phyloP scores from a whole-genome alignment of 2,113 vertebrate genomes.

The Narcine bancroftii region DNA sequence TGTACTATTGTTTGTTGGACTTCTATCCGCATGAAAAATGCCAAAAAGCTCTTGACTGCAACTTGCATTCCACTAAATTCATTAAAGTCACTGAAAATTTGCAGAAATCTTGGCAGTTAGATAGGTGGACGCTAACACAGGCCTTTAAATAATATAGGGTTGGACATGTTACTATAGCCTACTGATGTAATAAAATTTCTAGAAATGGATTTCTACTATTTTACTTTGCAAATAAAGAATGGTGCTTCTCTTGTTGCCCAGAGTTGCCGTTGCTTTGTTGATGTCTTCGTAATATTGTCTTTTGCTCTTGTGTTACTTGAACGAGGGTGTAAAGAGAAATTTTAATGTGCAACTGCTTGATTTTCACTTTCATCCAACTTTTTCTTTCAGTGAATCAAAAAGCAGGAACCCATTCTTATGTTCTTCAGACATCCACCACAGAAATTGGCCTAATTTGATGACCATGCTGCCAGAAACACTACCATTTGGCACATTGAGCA shows the following conservation, averaged over 20 bases:
- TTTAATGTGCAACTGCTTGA: neutral
- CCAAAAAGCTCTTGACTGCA: too few relatives aligned
- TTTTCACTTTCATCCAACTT: neutral
- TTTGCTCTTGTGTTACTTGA: neutral
- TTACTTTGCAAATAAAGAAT: neutral
- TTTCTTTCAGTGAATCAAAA: neutral
- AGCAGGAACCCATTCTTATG: neutral
- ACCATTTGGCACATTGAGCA: neutral
- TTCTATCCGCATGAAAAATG: too few relatives aligned
- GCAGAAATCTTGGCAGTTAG: too few relatives aligned
- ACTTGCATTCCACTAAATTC: too few relatives aligned
- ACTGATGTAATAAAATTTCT: neutral
- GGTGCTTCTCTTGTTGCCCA: neutral
- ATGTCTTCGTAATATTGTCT: neutral
- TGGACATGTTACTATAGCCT: neutral
- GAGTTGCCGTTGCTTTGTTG: neutral
- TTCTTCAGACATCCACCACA: neutral
- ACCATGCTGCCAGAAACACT: neutral
- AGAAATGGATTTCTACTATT: neutral
- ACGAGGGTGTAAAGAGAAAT: neutral
- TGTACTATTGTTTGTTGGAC: too few relatives aligned
- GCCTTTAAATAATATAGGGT: neutral
- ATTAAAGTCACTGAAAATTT: too few relatives aligned
- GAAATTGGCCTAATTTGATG: neutral
- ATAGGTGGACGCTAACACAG: too few relatives aligned